Base-by-base conservation (phyloP, 2,113 vertebrate species). In the Prionailurus bengalensis region DNA sequence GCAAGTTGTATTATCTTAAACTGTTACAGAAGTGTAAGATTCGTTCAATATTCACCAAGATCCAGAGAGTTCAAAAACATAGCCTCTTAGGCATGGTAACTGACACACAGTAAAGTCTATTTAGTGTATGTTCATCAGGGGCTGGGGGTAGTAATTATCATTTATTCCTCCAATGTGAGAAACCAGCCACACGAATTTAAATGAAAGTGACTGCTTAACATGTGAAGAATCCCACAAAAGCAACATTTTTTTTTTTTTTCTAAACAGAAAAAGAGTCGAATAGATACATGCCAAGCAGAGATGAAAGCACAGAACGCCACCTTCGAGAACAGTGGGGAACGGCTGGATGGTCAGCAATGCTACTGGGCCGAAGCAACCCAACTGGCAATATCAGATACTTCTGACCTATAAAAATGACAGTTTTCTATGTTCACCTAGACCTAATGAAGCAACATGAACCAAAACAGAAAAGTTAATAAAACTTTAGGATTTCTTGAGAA, bases 381-480 rank as follows among this genome's bases (percentile, higher is more conserved):
- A 27, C 58, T 70, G 4, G 1, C 36, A 36, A 51, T 78, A 89
- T 8, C 8, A 13, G 3, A 4, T 7, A 36, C 42, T 86, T 92
- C 1, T 19, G 5, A 88, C 10, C 65, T 58, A 65, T 5, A 16
- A 58, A 93, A 74, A 70, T n/a, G 6, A 58, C 51, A 58, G 4
- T 25, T 58, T 80, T 39, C 7, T 25, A 42, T 65, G 16, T 27
- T 65, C 33, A 3, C 14, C 9, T 31, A 68, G 45, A 88, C 45
- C 55, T 85, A 65, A 91, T 39, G 48, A 91, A 93, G 33, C 25
- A 87, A 74, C 58, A 29, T 92, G 21, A 61, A 92, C 65, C 31
- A 86, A 94, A 95, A 90, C 16, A 73, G 93, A 89, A 83, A 51
- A 80, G 29, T 74, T 36, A 81, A 68, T 82, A n/a, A 83, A 90